Evolutionary conservation across 2,797 vertebrate species (phyloP).

Genomic region (Sebastes minor): DNA sequence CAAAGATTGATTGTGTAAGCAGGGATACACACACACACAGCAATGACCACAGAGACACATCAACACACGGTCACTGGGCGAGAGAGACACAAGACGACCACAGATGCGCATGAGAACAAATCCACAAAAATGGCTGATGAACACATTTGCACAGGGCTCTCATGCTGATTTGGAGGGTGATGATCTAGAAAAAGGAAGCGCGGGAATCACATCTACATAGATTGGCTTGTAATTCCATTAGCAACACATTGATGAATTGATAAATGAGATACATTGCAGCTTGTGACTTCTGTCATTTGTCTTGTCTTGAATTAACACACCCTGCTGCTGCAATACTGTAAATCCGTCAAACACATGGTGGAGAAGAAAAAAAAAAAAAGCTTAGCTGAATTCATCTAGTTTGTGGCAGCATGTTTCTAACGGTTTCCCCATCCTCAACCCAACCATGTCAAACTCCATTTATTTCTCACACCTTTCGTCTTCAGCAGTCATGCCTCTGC

Average conservation of each 20-base stretch:
- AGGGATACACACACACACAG: background rate
- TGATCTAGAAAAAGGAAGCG: background rate
- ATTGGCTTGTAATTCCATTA: background rate
- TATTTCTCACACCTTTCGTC: constrained; percentile 11
- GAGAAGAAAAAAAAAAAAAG: background rate
- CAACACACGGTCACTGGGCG: background rate
- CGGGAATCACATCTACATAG: background rate
- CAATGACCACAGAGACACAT: background rate
- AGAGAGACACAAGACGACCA: background rate
- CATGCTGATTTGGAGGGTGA: background rate
- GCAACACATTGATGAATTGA: background rate
- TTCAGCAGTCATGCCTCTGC: background rate
- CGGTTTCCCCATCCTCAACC: background rate
- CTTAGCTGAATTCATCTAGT: background rate
- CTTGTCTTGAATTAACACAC: background rate
- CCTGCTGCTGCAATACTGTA: background rate
- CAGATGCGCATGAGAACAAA: background rate
- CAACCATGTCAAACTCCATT: constrained; percentile 8
- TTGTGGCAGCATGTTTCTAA: background rate
- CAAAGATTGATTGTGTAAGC: background rate
- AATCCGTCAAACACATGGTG: background rate
- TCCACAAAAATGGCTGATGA: background rate
- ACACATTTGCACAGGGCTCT: background rate
- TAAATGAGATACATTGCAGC: background rate
- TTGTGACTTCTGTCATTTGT: background rate